phyloP scores from a whole-genome alignment of 2,113 vertebrate genomes.

The mouse (Mus musculus) region GRCm39 chr7:91376001-91376500 shows the following conservation, averaged over 20 bases:
- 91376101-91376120: background rate
- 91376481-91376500: background rate
- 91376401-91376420: background rate
- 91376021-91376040: background rate
- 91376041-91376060: background rate
- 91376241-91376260: conserved; percentile 68
- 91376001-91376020: background rate
- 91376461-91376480: background rate
- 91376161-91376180: background rate
- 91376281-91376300: conserved; percentile 72
- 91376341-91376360: conserved; percentile 41
- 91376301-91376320: conserved; percentile 67
- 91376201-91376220: conserved; percentile 66
- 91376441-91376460: background rate
- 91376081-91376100: background rate
- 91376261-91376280: conserved; percentile 56
- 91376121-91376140: background rate
- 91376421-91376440: background rate
- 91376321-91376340: conserved; percentile 59
- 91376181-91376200: conserved; percentile 37
- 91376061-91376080: background rate
- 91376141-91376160: conserved; percentile 17
- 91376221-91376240: conserved; percentile 78
- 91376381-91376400: background rate
- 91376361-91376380: background rate